Base-by-base conservation (phyloP, 2,888 invertebrate species). In the Resseliella maxima region DNA sequence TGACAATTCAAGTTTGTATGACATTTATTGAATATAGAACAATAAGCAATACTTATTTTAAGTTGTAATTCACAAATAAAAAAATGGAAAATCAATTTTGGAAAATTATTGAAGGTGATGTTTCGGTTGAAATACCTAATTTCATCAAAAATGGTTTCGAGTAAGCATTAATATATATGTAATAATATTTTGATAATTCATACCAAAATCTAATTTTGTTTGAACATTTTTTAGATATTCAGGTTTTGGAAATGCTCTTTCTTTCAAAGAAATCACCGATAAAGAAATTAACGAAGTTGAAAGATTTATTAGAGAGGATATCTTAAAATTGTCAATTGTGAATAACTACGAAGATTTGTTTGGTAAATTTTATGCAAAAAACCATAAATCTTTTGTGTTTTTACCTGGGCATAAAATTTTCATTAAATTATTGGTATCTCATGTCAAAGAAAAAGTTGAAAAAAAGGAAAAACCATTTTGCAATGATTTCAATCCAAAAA, bases 131-230 rank as follows among this genome's bases (percentile, higher is more conserved):
- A 81, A 83, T 83, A n/a, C 83, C 83, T 6, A 38, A 6, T 38
- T 38, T n/a, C 31, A 83, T 83, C 38, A 83, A 83, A 38, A 83
- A 83, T n/a, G n/a, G n/a, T 3, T 38, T 83, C n/a, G 21, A n/a
- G 83, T 83, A n/a, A 83, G 83, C 38, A n/a, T 38, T 36, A 6
- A 24, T 6, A 81, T 18, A 81, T 5, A 81, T 1, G 6, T 36
- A 12, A 36, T 81, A 18, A 18, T 5, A 35, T 81, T 21, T 35
- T 3, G 35, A 2, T 18, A 50, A 50, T 50, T 18, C 18, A 15
- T 50, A n/a, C n/a, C n/a, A n/a, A n/a, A n/a, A n/a, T n/a, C n/a
- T n/a, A n/a, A n/a, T n/a, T n/a, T n/a, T n/a, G n/a, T n/a, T n/a
- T n/a, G n/a, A n/a, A n/a, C 12, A 50, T 50, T 50, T 15, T 50